Conservation (phyloP, 2,888 invertebrate species). For the Candidula unifasciata region DNA sequence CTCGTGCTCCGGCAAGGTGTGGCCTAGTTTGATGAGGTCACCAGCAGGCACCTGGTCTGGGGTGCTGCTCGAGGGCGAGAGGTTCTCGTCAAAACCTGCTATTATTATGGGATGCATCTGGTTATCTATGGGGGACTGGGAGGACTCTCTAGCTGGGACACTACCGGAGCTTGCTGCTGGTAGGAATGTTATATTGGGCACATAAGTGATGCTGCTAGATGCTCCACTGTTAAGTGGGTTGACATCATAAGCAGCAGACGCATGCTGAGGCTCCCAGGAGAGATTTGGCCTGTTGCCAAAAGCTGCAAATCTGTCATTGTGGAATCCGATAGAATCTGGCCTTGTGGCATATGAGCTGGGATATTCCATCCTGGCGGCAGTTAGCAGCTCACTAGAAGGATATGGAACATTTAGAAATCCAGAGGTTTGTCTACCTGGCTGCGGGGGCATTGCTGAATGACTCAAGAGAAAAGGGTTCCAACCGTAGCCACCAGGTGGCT, state of each 20-base stretch:
- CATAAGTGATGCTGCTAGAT: conserved; percentile 37
- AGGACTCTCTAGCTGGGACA: conserved; percentile 22
- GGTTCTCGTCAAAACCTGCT: conserved; percentile 50
- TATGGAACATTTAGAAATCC: not conserved
- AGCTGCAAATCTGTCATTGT: not conserved
- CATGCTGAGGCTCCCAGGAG: not conserved
- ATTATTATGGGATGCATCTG: conserved; percentile 14
- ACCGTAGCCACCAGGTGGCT: conserved; percentile 44
- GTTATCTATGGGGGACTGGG: conserved; percentile 10
- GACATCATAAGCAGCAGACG: conserved; percentile 43
- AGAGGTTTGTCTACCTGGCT: not conserved
- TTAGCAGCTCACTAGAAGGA: conserved; percentile 1
- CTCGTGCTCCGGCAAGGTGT: conserved; percentile 60
- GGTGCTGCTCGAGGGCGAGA: not conserved
- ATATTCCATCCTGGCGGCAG: not conserved
- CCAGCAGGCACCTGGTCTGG: conserved; percentile 37
- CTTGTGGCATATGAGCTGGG: not conserved
- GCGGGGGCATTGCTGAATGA: not conserved
- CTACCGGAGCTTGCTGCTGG: conserved; percentile 49
- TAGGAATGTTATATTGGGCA: conserved; percentile 35
- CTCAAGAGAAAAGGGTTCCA: conserved; percentile 58
- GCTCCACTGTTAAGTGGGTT: conserved; percentile 11
- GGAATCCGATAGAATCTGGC: not conserved
- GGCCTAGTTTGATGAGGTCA: conserved; percentile 62
- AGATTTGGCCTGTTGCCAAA: not conserved